Evolutionary conservation across 2,888 invertebrate species (phyloP).

Genomic region (Caradrina clavipalpis): DNA sequence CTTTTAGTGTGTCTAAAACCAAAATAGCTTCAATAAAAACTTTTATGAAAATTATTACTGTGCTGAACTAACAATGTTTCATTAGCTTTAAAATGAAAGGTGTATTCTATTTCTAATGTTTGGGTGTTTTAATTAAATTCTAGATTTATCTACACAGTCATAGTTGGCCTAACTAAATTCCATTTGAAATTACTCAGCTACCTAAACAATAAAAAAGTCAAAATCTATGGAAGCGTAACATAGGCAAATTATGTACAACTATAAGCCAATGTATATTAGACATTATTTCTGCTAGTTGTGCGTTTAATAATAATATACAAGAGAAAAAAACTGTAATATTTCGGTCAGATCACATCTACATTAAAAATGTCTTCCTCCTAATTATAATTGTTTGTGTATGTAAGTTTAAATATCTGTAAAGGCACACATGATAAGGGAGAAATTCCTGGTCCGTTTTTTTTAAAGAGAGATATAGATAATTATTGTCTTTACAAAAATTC

Average conservation of each 20-base stretch:
- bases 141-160: constrained; percentile 26
- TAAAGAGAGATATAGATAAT: too few relatives aligned
- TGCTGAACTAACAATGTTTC: constrained; percentile 27
- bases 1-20: constrained; percentile 16
- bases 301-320: too few relatives aligned
- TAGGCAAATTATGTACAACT: neutral
- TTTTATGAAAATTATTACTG: constrained; percentile 30
- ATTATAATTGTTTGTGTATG: too few relatives aligned
- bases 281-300: too few relatives aligned
- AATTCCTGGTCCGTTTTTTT: too few relatives aligned
- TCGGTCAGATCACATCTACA: too few relatives aligned
- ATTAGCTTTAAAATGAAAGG: constrained; percentile 25
- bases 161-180: neutral
- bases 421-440: too few relatives aligned
- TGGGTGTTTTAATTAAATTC: constrained; percentile 19
- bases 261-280: neutral
- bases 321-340: too few relatives aligned
- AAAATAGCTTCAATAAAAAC: constrained; percentile 31
- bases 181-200: neutral
- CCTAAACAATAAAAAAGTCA: neutral
- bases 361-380: too few relatives aligned
- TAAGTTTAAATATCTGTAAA: too few relatives aligned
- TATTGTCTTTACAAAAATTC: neutral
- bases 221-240: neutral
- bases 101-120: constrained; percentile 29